Percentiles rank a stretch among this genome's conserved stretches.
phyloP scores from a whole-genome alignment of 2,113 vertebrate species.

The Ursus arctos region DNA sequence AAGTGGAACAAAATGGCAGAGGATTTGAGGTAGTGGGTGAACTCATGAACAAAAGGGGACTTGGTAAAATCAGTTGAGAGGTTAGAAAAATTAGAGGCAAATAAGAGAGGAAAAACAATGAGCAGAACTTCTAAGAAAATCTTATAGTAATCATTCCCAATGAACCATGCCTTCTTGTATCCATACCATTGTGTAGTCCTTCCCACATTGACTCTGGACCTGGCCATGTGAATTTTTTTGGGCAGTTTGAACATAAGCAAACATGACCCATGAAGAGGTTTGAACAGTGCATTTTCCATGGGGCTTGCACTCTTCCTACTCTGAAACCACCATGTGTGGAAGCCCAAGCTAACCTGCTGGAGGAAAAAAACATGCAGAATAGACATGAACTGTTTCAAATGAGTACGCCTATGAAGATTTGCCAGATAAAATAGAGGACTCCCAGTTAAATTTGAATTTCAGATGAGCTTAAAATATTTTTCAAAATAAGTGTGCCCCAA shows the following conservation, averaged over 20 bases:
- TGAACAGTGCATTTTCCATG: background rate
- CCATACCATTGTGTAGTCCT: background rate
- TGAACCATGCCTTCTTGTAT: background rate
- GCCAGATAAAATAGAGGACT: background rate
- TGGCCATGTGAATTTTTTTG: background rate
- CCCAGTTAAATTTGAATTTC: conserved; percentile 47
- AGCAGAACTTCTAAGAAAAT: conserved; percentile 14
- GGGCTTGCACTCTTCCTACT: background rate
- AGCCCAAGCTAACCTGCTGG: background rate
- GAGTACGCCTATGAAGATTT: background rate
- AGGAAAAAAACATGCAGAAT: background rate
- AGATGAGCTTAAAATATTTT: background rate
- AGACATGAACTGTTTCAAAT: background rate
- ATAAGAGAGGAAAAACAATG: background rate
- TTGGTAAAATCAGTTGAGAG: background rate
- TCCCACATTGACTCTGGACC: background rate
- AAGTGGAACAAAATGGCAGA: background rate
- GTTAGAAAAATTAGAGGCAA: background rate
- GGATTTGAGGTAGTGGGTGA: background rate
- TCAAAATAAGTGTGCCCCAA: background rate
- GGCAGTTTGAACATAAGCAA: conserved; percentile 31
- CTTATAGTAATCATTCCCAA: background rate
- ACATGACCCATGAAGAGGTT: background rate
- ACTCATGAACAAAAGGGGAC: background rate
- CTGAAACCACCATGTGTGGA: background rate